Percentiles rank a stretch among this genome's conserved stretches.
Evolutionary conservation across 2,797 vertebrate species (phyloP).

Genomic region (Hyperoplus immaculatus): DNA sequence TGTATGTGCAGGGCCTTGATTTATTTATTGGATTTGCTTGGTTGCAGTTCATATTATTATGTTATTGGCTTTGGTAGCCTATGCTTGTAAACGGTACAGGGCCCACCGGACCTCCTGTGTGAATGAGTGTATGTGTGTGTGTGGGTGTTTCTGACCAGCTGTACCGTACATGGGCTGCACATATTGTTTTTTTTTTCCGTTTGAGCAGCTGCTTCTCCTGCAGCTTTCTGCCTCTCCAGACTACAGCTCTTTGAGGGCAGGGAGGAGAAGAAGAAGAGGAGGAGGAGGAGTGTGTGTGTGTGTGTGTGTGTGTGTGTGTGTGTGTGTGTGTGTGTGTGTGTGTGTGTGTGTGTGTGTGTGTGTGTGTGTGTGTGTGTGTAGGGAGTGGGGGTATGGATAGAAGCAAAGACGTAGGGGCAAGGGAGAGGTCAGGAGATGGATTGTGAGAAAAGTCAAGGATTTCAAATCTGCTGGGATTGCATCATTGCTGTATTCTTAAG

Average conservation of each 20-base stretch:
- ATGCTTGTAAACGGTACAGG: slow-evolving; percentile 32
- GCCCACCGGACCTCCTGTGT: slow-evolving; percentile 46
- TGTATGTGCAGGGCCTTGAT: slow-evolving; percentile 57
- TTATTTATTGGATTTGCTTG: slow-evolving; percentile 72
- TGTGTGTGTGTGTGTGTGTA: too few species aligned
- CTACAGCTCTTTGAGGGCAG: slow-evolving; percentile 44
- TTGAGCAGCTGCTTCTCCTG: slow-evolving; percentile 74
- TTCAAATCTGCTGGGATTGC: slow-evolving; percentile 64
- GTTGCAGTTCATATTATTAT: slow-evolving; percentile 66
- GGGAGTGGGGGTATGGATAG: slow-evolving; percentile 15
- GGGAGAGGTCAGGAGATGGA: slow-evolving; percentile 71
- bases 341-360: too few species aligned
- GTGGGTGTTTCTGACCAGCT: slow-evolving; percentile 54
- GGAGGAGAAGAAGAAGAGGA: slow-evolving; percentile 23
- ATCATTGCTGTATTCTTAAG: slow-evolving; percentile 56
- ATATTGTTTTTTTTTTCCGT: slow-evolving; percentile 59
- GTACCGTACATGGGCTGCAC: slow-evolving; percentile 40
- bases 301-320: too few species aligned
- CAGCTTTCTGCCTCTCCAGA: slow-evolving; percentile 74
- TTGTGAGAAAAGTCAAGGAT: slow-evolving; percentile 76
- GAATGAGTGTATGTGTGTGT: slow-evolving; percentile 8
- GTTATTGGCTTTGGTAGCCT: slow-evolving; percentile 56
- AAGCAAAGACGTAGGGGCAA: slow-evolving; percentile 50
- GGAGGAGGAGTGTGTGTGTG: slow-evolving; percentile 4
- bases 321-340: too few species aligned